phyloP scores from a whole-genome alignment of 2,888 invertebrate genomes.

The Diploptera punctata region DNA sequence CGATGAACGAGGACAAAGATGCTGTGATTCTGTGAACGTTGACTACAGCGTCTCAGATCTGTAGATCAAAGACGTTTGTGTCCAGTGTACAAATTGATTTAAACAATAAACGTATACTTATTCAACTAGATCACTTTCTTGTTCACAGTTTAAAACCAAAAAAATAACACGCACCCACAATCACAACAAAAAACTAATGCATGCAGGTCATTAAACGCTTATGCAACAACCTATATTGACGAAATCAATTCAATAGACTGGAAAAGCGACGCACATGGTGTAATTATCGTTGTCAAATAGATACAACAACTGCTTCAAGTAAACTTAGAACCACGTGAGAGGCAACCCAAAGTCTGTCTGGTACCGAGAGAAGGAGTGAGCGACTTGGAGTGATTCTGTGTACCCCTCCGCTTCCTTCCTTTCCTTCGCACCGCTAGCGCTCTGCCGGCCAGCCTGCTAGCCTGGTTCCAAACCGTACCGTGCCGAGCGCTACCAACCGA shows the following conservation, averaged over 20 bases:
- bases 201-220: not conserved
- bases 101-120: not conserved
- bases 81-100: not conserved
- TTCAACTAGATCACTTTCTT: not conserved
- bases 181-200: not conserved
- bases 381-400: constrained; percentile 23
- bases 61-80: constrained; percentile 1
- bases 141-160: constrained; percentile 14
- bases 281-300: constrained; percentile 22
- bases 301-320: constrained; percentile 16
- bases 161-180: constrained; percentile 22
- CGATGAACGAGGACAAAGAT: not conserved
- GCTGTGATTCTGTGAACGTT: not conserved
- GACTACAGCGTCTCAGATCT: not conserved
- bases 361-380: constrained; percentile 13
- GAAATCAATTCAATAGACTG: constrained; percentile 11
- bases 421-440: constrained; percentile 16
- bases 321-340: constrained; percentile 24
- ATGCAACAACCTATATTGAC: not conserved
- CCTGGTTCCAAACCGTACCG: constrained; percentile 20
- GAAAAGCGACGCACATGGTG: constrained; percentile 19
- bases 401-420: constrained; percentile 4
- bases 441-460: constrained; percentile 22
- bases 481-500: constrained; percentile 24
- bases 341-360: constrained; percentile 10